Conservation (phyloP, 2,888 invertebrate genomes). For the Timema podura region DNA sequence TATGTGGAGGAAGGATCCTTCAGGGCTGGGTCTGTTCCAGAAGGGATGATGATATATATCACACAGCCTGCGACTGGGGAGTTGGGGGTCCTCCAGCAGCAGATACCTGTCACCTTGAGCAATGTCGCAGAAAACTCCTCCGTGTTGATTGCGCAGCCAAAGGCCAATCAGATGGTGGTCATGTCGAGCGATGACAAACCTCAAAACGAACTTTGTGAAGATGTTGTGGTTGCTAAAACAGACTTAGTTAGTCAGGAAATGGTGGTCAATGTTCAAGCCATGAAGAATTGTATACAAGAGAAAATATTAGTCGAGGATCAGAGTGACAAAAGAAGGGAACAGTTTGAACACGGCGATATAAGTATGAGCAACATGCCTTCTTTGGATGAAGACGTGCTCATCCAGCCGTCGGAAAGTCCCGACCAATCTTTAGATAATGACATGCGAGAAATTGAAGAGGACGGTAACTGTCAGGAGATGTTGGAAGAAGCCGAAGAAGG, state of each 20-base stretch:
- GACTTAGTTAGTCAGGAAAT: background rate
- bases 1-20: constrained; percentile 38
- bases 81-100: constrained; percentile 3
- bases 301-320: too few species aligned
- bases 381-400: background rate
- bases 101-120: background rate
- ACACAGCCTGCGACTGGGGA: constrained; percentile 19
- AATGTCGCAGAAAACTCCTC: background rate
- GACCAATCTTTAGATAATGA: background rate
- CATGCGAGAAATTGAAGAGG: background rate
- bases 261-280: background rate
- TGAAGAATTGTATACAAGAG: too few species aligned
- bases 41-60: constrained; percentile 25
- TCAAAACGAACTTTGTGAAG: background rate
- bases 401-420: background rate
- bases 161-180: background rate
- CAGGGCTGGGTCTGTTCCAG: constrained; percentile 4
- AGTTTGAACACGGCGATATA: too few species aligned
- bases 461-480: background rate
- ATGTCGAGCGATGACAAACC: too few species aligned
- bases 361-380: background rate
- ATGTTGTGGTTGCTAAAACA: background rate
- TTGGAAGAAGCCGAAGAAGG: background rate
- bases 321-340: too few species aligned
- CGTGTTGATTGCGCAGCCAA: background rate